A percentile compares a stretch with the other conserved stretches of the same genome.
Conservation (phyloP, 2,113 vertebrate species). For the Chiloscyllium plagiosum region DNA sequence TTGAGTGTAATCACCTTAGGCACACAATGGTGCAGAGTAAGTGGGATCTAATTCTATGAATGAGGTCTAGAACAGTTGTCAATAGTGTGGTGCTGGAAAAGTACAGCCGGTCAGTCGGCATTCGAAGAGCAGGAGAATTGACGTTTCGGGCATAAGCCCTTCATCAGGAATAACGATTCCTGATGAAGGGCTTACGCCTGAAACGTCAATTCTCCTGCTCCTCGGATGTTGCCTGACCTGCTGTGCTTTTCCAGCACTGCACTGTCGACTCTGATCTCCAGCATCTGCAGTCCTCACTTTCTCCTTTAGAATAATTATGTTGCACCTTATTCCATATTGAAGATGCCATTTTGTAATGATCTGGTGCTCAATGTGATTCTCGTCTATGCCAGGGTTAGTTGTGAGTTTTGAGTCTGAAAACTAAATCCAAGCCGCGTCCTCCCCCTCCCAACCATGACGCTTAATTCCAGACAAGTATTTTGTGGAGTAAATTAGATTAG, state of each 20-base stretch:
- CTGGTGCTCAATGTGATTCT: not conserved
- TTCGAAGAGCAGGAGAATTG: too few relatives aligned
- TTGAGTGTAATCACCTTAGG: not conserved
- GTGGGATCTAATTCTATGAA: not conserved
- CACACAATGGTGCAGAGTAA: not conserved
- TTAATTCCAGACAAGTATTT: not conserved
- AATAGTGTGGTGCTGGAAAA: too few relatives aligned
- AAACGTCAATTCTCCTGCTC: too few relatives aligned
- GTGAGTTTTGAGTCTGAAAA: not conserved
- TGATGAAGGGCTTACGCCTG: too few relatives aligned
- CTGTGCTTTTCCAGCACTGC: too few relatives aligned
- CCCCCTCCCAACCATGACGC: not conserved
- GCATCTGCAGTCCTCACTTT: too few relatives aligned
- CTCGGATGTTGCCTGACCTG: too few relatives aligned
- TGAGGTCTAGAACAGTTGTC: too few relatives aligned
- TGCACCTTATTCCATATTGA: not conserved
- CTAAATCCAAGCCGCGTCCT: not conserved
- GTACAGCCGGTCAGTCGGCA: too few relatives aligned
- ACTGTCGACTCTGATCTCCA: too few relatives aligned
- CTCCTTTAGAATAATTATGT: not conserved
- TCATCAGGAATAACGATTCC: too few relatives aligned
- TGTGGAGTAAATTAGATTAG: not conserved
- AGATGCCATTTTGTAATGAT: not conserved
- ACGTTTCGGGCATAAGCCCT: too few relatives aligned
- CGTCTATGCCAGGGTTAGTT: not conserved